phyloP scores from a whole-genome alignment of 2,113 vertebrate species.

The Nibea albiflora region DNA sequence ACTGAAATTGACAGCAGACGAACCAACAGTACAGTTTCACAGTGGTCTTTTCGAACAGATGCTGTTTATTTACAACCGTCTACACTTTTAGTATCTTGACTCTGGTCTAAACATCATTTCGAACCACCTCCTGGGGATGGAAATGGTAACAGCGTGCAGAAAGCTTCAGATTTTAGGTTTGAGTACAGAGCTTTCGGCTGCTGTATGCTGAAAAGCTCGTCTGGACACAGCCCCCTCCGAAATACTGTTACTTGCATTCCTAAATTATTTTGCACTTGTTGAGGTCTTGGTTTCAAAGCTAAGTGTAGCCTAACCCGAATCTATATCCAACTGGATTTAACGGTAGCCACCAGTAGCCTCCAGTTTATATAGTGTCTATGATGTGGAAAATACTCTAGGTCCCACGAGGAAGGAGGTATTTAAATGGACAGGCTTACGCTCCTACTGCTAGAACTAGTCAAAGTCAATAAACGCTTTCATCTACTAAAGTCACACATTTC shows the following conservation, averaged over 20 bases:
- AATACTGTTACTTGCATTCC: conserved; percentile 16
- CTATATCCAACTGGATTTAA: conserved; percentile 31
- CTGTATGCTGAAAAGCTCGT: neutral
- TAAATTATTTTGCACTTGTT: conserved; percentile 12
- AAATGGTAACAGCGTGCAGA: neutral
- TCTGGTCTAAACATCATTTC: neutral
- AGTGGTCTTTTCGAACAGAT: conserved; percentile 1
- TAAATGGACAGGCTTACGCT: conserved; percentile 33
- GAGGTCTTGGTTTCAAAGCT: conserved; percentile 27
- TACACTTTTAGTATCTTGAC: neutral
- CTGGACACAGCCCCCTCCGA: neutral
- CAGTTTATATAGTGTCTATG: conserved; percentile 14
- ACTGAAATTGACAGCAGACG: conserved; percentile 13
- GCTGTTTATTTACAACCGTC: conserved; percentile 7
- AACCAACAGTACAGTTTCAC: conserved; percentile 1
- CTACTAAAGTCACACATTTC: conserved; percentile 26
- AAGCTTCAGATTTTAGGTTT: neutral
- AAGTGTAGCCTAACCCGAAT: conserved; percentile 17
- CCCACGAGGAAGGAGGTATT: conserved; percentile 30
- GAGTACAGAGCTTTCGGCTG: neutral
- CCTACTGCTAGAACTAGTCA: conserved; percentile 47
- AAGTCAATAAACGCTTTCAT: conserved; percentile 62
- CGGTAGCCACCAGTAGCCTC: conserved; percentile 11
- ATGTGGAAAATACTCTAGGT: conserved; percentile 18
- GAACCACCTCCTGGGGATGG: neutral